A percentile compares a stretch with the other conserved stretches of the same genome.
These are phyloP conservation scores for Parotia lawesii DNA, from an alignment of 2,113 vertebrate species.

Conservation along the genomic window DNA sequence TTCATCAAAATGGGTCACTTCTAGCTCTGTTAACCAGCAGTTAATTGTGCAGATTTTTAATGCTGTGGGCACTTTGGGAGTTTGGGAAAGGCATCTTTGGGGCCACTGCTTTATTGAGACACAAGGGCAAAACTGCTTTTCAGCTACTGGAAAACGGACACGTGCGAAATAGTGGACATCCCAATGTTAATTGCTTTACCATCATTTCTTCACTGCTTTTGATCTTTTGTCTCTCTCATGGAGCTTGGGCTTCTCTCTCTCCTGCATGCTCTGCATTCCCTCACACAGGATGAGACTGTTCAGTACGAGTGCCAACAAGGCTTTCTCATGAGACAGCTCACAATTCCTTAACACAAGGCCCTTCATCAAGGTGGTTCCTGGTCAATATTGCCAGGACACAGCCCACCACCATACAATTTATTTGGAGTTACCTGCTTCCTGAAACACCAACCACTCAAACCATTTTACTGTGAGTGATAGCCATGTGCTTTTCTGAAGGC, in stretches of 20 bases:
- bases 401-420: background rate
- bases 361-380: background rate
- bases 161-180: accelerated
- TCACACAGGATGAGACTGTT: accelerated
- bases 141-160: background rate
- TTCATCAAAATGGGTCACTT: slow-evolving; percentile 7
- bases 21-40: background rate
- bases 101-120: background rate
- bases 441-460: background rate
- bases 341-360: background rate
- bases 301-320: background rate
- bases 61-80: background rate
- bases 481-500: accelerated
- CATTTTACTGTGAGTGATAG: accelerated
- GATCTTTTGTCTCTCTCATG: background rate
- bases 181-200: background rate
- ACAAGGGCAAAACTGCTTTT: background rate
- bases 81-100: background rate
- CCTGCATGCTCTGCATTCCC: background rate
- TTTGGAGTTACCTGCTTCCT: background rate
- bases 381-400: background rate
- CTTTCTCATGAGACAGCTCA: background rate
- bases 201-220: background rate
- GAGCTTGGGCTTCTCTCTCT: background rate
- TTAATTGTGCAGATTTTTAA: background rate